Evolutionary conservation across 2,888 invertebrate species (phyloP).

Genomic region (Cetonia aurata): DNA sequence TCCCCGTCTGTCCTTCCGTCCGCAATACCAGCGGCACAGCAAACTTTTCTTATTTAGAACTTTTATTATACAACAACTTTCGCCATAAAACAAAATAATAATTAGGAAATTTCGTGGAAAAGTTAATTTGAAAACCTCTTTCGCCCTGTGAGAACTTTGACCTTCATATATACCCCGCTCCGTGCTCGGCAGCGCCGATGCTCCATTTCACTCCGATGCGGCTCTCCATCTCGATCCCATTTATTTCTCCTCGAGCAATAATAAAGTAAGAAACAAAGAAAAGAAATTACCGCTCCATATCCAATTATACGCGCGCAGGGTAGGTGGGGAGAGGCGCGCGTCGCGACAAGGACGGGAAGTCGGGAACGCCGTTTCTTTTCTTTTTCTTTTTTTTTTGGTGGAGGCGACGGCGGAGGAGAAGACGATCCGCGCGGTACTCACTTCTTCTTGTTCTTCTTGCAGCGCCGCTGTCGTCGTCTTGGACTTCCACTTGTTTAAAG

Average conservation of each 20-base stretch:
- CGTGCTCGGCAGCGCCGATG: slow-evolving; percentile 34
- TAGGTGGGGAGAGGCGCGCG: slow-evolving; percentile 28
- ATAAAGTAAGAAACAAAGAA: slow-evolving; percentile 42
- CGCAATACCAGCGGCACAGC: background rate
- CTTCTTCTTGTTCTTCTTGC: slow-evolving; percentile 27
- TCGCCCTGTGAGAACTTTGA: slow-evolving; percentile 32
- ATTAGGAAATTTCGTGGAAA: slow-evolving; percentile 36
- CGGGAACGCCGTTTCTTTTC: too few species aligned
- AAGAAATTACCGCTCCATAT: slow-evolving; percentile 42
- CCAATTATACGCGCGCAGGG: slow-evolving; percentile 36
- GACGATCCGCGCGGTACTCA: slow-evolving; percentile 21
- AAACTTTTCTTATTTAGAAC: slow-evolving; percentile 38
- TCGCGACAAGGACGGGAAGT: slow-evolving; percentile 13
- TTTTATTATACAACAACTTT: slow-evolving; percentile 31
- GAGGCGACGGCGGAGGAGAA: background rate
- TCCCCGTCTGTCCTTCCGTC: too few species aligned
- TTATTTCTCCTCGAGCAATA: slow-evolving; percentile 42
- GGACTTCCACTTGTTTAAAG: slow-evolving; percentile 40
- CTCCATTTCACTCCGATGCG: slow-evolving; percentile 37
- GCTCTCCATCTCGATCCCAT: slow-evolving; percentile 36
- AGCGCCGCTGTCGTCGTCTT: slow-evolving; percentile 12
- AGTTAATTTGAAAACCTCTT: slow-evolving; percentile 38
- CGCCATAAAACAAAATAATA: slow-evolving; percentile 37
- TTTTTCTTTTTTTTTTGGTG: background rate
- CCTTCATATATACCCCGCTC: slow-evolving; percentile 10